A percentile compares a stretch with the other conserved stretches of the same genome.
Evolutionary conservation across 1,140 invertebrate species (phyloP).

Genomic region (Mesaphorura yosii): DNA sequence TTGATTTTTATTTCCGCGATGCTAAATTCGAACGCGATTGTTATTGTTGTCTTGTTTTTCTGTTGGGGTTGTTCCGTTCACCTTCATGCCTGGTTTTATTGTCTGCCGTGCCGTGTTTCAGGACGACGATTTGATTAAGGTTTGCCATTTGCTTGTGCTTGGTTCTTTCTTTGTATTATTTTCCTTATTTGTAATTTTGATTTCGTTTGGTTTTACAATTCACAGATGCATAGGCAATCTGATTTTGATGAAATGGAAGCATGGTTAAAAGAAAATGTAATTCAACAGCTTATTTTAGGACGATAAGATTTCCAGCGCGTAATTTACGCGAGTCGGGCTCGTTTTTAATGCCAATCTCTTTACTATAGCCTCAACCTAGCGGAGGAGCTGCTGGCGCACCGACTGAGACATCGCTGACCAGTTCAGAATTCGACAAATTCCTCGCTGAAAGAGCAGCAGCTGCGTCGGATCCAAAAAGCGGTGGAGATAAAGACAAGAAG

Average conservation of each 20-base stretch:
- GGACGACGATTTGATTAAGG: conserved; percentile 2
- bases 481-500: conserved; percentile 20
- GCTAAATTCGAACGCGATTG: not conserved
- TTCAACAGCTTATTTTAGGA: conserved; percentile 21
- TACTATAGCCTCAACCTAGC: not conserved
- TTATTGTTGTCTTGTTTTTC: not conserved
- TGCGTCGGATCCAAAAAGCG: conserved; percentile 37
- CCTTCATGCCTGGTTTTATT: not conserved
- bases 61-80: not conserved
- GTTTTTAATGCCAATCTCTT: not conserved
- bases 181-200: conserved; percentile 1
- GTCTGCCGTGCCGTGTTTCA: not conserved
- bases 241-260: conserved; percentile 90
- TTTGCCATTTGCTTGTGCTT: conserved; percentile 23
- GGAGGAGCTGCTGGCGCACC: conserved; percentile 30
- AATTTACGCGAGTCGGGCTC: not conserved
- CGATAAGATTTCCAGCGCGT: not conserved
- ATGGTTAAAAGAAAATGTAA: conserved; percentile 63
- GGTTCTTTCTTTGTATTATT: conserved; percentile 10
- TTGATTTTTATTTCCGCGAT: not conserved
- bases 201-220: conserved; percentile 5
- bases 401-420: conserved; percentile 60
- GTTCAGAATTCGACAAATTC: conserved; percentile 85
- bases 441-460: conserved; percentile 75
- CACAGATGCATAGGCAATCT: conserved; percentile 61